Base-by-base conservation (phyloP, 1,140 invertebrate genomes). In the Drosophila albomicans region DNA sequence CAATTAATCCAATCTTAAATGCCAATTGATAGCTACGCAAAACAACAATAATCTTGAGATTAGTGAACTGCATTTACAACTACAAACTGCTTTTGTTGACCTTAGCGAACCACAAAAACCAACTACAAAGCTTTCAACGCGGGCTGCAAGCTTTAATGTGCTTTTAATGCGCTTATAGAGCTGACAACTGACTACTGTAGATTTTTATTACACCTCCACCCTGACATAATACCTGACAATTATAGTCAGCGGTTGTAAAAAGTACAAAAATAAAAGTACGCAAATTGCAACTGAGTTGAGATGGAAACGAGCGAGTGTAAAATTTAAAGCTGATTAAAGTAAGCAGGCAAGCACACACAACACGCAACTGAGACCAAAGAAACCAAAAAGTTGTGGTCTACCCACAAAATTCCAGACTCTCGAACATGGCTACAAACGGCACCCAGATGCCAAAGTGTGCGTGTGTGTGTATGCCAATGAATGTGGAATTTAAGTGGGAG, bases 301-400 rank as follows among this genome's bases (percentile, higher is more conserved):
- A 32, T 32, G 7, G 32, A 32, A 25, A 25, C 20, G 32, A 32
- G 32, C 1, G 35, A 38, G 35, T 3, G 8, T 2, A 10, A 38
- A 38, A 38, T 10, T 38, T 38, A 38, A 38, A 38, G 35, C 35
- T 38, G 35, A 8, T 38, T 38, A 38, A 46, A 30, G 11, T 20
- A 45, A 65, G 35, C 64, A 38, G 10, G 10, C 30, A 32, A 25
- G 20, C 30, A 32, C 30, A 32, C 30, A 32, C 52, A 46, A 54
- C 10, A 25, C 20, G 20, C 20, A 25, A 25, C 20, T 25, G 20
- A 25, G 20, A 0, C 20, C 20, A 25, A 25, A 25, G 20, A 25
- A 25, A 25, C 20, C 20, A 25, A 25, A 25, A 66, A 46, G 7
- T 30, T 57, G 63, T 15, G 63, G 51, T 35, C 15, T 13, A 32